phyloP scores from a whole-genome alignment of 2,797 vertebrate species.

The Propithecus deckenii region DNA sequence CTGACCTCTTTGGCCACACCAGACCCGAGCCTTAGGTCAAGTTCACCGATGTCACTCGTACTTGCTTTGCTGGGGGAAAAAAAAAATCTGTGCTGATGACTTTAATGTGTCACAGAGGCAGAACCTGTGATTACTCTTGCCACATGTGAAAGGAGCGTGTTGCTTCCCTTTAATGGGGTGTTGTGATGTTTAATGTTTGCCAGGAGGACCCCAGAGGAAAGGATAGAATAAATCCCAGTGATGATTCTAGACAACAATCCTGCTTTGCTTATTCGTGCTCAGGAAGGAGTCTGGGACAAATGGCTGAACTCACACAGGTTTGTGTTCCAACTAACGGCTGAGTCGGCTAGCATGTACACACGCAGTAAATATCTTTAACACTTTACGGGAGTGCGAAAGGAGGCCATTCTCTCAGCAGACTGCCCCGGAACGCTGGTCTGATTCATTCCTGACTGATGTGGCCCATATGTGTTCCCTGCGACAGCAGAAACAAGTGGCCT shows the following conservation, averaged over 20 bases:
- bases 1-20: neutral
- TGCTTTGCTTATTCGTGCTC: slow-evolving; percentile 54
- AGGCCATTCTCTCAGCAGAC: slow-evolving; percentile 43
- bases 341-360: neutral
- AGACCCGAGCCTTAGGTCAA: neutral
- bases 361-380: slow-evolving; percentile 26
- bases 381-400: neutral
- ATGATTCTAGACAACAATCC: neutral
- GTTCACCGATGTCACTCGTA: neutral
- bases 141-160: neutral
- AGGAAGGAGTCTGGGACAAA: slow-evolving; percentile 58
- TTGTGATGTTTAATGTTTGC: slow-evolving; percentile 8
- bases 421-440: neutral
- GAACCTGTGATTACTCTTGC: neutral
- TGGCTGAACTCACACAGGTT: slow-evolving; percentile 52
- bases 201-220: neutral
- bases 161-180: neutral
- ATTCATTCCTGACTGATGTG: slow-evolving; percentile 52
- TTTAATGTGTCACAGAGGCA: neutral
- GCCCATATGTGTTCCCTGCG: slow-evolving; percentile 54
- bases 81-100: neutral
- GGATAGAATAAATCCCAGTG: neutral
- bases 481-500: slow-evolving; percentile 71
- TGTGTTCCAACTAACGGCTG: slow-evolving; percentile 45
- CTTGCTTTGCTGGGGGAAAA: neutral